Evolutionary conservation across 2,888 invertebrate genomes (phyloP).

Genomic region (Hirtodrosophila histrioides): DNA sequence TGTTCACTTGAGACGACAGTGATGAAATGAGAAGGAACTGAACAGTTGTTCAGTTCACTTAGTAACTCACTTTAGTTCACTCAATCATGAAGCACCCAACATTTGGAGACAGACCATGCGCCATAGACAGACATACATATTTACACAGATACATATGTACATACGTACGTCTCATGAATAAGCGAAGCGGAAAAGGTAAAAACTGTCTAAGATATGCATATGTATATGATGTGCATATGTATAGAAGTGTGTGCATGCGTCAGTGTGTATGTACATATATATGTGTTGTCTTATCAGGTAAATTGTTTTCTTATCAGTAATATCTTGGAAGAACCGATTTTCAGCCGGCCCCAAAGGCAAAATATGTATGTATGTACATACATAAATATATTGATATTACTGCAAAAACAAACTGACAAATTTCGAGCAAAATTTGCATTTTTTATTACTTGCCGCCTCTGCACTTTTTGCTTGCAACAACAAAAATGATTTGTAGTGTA

Average conservation of each 20-base stretch:
- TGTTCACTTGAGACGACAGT: too few relatives aligned
- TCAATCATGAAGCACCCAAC: too few relatives aligned
- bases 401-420: slow-evolving; percentile 14
- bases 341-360: slow-evolving; percentile 9
- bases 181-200: slow-evolving; percentile 52
- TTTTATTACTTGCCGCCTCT: slow-evolving; percentile 27
- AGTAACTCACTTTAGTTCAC: too few relatives aligned
- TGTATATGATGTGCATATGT: slow-evolving; percentile 10
- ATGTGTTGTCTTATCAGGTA: slow-evolving; percentile 56
- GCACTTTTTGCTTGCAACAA: slow-evolving; percentile 19
- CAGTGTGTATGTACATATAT: slow-evolving; percentile 8
- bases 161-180: slow-evolving; percentile 50
- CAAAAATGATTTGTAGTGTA: slow-evolving; percentile 14
- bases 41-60: too few relatives aligned
- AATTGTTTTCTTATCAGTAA: slow-evolving; percentile 60
- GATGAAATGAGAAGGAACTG: too few relatives aligned
- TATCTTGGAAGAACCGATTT: slow-evolving; percentile 63
- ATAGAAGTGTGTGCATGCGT: slow-evolving; percentile 7
- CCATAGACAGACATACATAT: slow-evolving; percentile 18
- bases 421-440: slow-evolving; percentile 25
- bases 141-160: slow-evolving; percentile 16
- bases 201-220: slow-evolving; percentile 38
- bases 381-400: slow-evolving; percentile 16
- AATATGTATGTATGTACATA: background rate
- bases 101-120: slow-evolving; percentile 23